Percentiles rank a stretch among this genome's conserved stretches.
Evolutionary conservation across 1,140 invertebrate genomes (phyloP).

Genomic region (Sarcophaga peregrina): DNA sequence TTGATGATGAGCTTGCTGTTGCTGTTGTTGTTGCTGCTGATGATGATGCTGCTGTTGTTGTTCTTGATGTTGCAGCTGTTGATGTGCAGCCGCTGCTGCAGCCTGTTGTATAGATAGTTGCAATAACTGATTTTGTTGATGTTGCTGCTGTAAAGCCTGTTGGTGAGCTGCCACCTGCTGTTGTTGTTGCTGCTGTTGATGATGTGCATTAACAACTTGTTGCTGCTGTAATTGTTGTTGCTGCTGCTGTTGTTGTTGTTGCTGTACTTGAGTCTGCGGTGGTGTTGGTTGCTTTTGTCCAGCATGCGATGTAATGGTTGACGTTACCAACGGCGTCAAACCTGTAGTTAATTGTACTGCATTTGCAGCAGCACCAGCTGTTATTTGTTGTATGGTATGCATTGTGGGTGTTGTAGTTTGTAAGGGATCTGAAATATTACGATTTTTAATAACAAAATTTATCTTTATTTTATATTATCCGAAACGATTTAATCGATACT

Average conservation of each 20-base stretch:
- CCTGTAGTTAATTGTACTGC: conserved; percentile 61
- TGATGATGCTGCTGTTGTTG: conserved; percentile 52
- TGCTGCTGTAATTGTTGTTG: conserved; percentile 50
- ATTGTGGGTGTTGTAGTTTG: conserved; percentile 60
- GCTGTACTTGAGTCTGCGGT: conserved; percentile 48
- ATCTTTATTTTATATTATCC: neutral
- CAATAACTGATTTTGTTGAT: conserved; percentile 58
- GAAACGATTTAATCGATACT: neutral
- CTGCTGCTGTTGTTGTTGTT: conserved; percentile 42
- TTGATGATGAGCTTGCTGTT: conserved; percentile 47
- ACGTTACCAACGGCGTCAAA: conserved; percentile 62
- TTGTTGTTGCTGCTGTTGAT: conserved; percentile 53
- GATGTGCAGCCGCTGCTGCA: conserved; percentile 50
- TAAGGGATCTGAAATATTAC: conserved; percentile 55
- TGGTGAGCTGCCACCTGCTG: conserved; percentile 46
- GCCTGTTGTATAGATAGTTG: conserved; percentile 61
- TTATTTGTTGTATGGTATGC: conserved; percentile 65
- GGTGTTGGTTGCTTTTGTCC: conserved; percentile 46
- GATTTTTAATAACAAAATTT: neutral
- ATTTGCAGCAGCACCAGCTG: conserved; percentile 57
- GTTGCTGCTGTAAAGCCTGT: conserved; percentile 51
- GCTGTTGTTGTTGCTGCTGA: conserved; percentile 41
- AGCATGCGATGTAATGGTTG: conserved; percentile 63
- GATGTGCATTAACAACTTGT: conserved; percentile 47
- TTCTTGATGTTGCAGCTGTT: conserved; percentile 56